phyloP scores from a whole-genome alignment of 2,113 vertebrate species.

The Lagopus muta region DNA sequence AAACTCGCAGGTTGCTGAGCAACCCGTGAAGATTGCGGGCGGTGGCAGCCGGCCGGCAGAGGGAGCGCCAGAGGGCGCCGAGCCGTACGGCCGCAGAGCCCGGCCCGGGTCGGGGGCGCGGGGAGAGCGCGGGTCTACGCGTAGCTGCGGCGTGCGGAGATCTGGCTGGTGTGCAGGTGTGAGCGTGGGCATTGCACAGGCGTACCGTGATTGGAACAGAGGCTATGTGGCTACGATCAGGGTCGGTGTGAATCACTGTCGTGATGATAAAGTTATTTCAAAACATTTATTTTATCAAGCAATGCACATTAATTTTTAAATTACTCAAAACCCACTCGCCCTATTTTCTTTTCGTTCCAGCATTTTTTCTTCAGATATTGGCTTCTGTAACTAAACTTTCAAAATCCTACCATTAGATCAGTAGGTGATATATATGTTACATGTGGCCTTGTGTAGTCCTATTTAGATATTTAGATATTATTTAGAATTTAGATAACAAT shows the following conservation, averaged over 20 bases:
- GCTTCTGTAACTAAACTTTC: rapidly evolving
- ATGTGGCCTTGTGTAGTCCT: background rate
- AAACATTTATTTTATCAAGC: background rate
- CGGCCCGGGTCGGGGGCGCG: too few relatives aligned
- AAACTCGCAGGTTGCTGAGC: background rate
- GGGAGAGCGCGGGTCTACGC: too few relatives aligned
- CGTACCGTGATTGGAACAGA: too few relatives aligned
- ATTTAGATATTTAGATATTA: too few relatives aligned
- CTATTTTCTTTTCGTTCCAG: background rate
- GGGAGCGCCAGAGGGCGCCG: background rate
- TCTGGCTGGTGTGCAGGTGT: too few relatives aligned
- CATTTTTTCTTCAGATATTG: background rate
- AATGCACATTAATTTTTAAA: rapidly evolving
- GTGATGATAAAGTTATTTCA: background rate
- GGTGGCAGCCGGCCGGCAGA: background rate
- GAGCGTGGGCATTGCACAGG: too few relatives aligned
- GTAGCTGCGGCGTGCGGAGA: too few relatives aligned
- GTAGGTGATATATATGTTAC: background rate
- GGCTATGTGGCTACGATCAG: background rate
- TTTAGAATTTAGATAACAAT: background rate
- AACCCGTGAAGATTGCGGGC: background rate
- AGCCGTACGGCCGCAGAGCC: background rate
- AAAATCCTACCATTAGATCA: background rate
- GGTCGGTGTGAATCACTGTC: rapidly evolving
- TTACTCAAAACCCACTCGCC: background rate